Evolutionary conservation across 2,113 vertebrate species (phyloP).

Genomic region (Platycercus adscitus): DNA sequence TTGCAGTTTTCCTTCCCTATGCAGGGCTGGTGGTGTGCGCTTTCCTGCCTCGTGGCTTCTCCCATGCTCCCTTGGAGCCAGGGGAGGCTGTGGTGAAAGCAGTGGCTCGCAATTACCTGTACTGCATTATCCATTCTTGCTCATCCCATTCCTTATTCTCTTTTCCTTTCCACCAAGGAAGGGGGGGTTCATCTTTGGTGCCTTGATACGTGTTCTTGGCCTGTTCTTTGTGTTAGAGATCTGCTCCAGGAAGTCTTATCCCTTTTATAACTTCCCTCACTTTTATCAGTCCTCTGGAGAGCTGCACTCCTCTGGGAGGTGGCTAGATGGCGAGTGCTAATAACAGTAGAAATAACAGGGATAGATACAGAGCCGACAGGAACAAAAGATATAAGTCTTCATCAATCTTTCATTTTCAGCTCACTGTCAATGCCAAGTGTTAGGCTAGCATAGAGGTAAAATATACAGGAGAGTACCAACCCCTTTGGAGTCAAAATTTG

Average conservation of each 20-base stretch:
- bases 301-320: background rate
- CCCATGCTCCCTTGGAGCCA: rapidly evolving
- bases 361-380: background rate
- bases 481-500: background rate
- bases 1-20: background rate
- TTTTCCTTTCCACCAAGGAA: background rate
- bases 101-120: rapidly evolving
- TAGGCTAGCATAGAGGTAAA: background rate
- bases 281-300: background rate
- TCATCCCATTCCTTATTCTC: background rate
- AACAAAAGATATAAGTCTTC: background rate
- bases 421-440: background rate
- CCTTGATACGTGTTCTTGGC: background rate
- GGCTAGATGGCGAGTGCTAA: background rate
- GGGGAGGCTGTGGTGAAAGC: background rate
- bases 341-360: background rate
- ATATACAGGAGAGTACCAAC: background rate
- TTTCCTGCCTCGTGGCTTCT: background rate
- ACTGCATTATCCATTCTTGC: background rate
- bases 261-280: background rate
- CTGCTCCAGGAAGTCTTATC: background rate
- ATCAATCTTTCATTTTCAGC: background rate
- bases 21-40: rapidly evolving
- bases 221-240: background rate
- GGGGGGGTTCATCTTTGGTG: background rate